Evolutionary conservation across 2,113 vertebrate genomes (phyloP).

Genomic region (Epinephelus cyanopodus): DNA sequence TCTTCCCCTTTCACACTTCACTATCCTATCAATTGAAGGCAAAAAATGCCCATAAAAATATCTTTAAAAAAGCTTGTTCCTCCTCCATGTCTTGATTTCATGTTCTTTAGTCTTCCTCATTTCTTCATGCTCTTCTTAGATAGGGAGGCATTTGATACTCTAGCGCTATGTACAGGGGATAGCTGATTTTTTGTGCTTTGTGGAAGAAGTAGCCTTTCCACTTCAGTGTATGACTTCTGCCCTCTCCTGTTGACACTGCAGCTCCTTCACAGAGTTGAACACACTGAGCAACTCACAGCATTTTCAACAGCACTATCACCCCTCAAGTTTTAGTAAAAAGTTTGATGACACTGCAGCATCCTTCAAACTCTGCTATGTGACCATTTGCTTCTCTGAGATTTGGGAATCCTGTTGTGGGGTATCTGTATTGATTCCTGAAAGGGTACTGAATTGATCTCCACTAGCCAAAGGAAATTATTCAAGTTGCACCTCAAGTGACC

Average conservation of each 20-base stretch:
- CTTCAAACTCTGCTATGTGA: not conserved
- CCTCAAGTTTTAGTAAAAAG: not conserved
- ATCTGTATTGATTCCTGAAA: not conserved
- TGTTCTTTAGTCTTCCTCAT: not conserved
- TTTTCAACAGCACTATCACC: not conserved
- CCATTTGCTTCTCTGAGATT: not conserved
- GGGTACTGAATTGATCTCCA: not conserved
- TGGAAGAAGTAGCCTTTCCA: not conserved
- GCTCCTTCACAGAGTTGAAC: conserved; percentile 9
- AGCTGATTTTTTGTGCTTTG: not conserved
- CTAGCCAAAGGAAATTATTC: conserved; percentile 20
- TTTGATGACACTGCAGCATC: conserved; percentile 7
- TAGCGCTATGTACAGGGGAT: not conserved
- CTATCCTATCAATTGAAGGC: too few relatives aligned
- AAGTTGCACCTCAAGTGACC: not conserved
- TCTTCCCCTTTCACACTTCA: too few relatives aligned
- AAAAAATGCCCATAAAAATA: too few relatives aligned
- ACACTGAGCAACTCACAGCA: not conserved
- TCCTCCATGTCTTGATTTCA: not conserved
- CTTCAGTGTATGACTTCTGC: not conserved
- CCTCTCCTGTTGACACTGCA: conserved; percentile 18
- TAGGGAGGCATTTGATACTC: not conserved
- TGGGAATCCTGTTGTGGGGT: not conserved
- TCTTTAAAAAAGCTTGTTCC: too few relatives aligned
- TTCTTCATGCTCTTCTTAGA: not conserved